Percentiles rank a stretch among this genome's conserved stretches.
These are phyloP conservation scores for Lordiphosa andalusiaca DNA, from an alignment of 2,888 invertebrate genomes.

Conservation along the genomic window DNA sequence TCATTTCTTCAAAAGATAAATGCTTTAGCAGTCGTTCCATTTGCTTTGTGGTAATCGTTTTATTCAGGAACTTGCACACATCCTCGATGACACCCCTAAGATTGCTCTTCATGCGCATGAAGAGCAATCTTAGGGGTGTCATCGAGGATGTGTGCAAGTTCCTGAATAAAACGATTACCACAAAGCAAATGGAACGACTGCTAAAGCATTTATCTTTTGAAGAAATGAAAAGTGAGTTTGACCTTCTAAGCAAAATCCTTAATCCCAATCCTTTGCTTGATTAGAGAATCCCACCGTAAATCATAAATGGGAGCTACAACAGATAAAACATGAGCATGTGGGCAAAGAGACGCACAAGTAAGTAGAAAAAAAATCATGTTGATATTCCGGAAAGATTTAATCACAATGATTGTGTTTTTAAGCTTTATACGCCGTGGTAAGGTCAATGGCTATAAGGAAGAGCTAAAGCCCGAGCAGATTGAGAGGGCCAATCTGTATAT, in stretches of 20 bases:
- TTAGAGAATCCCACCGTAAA: conserved; percentile 66
- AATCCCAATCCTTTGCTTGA: no score
- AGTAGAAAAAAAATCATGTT: background rate
- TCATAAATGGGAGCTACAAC: conserved; percentile 53
- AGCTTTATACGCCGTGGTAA: conserved; percentile 60
- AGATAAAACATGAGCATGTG: conserved; percentile 3
- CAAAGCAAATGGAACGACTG: conserved; percentile 54
- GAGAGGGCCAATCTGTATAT: conserved; percentile 32
- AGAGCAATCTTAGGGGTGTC: conserved; percentile 53
- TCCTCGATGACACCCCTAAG: conserved; percentile 57
- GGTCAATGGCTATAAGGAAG: conserved; percentile 55
- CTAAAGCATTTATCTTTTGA: conserved; percentile 70
- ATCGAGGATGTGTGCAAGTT: conserved; percentile 62
- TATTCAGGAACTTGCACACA: conserved; percentile 60
- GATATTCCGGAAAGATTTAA: background rate
- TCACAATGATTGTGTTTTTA: background rate
- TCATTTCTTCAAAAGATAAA: conserved; percentile 75
- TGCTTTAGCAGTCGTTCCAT: conserved; percentile 61
- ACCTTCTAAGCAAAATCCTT: no score
- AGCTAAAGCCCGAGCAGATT: conserved; percentile 42
- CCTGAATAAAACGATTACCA: conserved; percentile 51
- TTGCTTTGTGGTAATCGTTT: conserved; percentile 45
- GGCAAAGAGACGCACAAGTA: conserved; percentile 38
- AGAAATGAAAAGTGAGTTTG: conserved; percentile 66
- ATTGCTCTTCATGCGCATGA: conserved; percentile 73